Base-by-base conservation (phyloP, 2,888 invertebrate genomes). In the Brachypterus glaber region DNA sequence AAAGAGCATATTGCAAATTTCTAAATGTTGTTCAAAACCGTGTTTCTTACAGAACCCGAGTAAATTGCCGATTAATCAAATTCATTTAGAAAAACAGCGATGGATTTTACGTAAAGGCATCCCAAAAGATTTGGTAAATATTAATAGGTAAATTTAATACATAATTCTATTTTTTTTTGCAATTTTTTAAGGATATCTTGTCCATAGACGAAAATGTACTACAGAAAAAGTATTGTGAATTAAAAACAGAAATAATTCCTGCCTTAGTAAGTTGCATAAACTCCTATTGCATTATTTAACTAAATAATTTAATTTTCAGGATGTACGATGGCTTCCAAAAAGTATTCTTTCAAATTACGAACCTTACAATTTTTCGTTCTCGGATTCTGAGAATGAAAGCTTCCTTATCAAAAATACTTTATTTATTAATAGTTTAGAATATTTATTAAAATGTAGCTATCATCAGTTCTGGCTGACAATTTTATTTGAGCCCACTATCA, bases 1-100 rank as follows among this genome's bases (percentile, higher is more conserved):
- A 21, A 7, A 34, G 38, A 41, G 40, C 32, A 11, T 24, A 12
- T 26, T 27, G 11, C 30, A 29, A 14, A 7, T n/a, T 7, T 27
- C 5, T 27, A 27, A 27, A 27, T 9, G 7, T 27, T 9, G 12
- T 27, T n/a, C n/a, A n/a, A n/a, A n/a, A n/a, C n/a, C n/a, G n/a
- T n/a, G 45, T 30, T 34, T 37, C 45, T 65, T 62, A 55, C 57
- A 79, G 78, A 78, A 79, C 57, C 72, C 73, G 14, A 65, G 71
- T 29, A 71, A 72, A 50, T 63, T 73, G 45, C 74, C 77, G 1
- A 66, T 76, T 33, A 75, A 74, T 50, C 54, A 60, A 49, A 51
- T 65, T 33, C 54, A 57, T 47, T 47, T 64, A 33, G 60, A 63
- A 37, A 50, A 50, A 40, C 48, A 44, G 17, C 50, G 45, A 38